Percentiles rank a stretch among this genome's conserved stretches.
These are phyloP conservation scores for Creontiades dilutus DNA, from an alignment of 2,888 invertebrate genomes.

Conservation along the genomic window DNA sequence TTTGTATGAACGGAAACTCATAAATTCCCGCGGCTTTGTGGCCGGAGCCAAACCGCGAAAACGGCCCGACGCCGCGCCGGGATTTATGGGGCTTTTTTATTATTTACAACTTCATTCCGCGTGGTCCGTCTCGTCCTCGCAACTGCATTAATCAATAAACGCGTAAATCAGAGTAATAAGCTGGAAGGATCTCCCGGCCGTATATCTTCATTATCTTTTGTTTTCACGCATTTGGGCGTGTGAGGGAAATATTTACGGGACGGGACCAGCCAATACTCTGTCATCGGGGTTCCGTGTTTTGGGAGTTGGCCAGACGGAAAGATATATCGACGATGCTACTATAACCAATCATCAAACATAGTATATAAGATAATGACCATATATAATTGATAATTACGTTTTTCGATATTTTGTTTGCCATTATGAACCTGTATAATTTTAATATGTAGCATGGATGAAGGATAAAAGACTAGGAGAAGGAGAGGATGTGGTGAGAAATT, in stretches of 20 bases:
- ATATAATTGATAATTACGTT: no score
- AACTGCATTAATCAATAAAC: conserved; percentile 7
- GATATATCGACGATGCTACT: no score
- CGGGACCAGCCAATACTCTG: neutral
- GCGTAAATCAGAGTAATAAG: conserved; percentile 15
- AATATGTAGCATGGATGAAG: no score
- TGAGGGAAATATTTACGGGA: neutral
- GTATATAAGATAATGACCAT: no score
- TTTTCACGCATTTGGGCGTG: conserved; percentile 20
- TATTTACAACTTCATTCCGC: conserved; percentile 7
- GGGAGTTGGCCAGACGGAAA: neutral
- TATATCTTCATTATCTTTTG: conserved; percentile 41
- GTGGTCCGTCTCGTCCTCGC: neutral
- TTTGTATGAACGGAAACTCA: conserved; percentile 51
- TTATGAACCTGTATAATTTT: no score
- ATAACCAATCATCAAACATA: no score
- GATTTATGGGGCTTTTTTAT: neutral
- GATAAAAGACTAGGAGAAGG: no score
- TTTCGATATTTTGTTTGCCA: no score
- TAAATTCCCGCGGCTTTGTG: conserved; percentile 27
- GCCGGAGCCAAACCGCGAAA: conserved; percentile 43
- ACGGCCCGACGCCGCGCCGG: neutral
- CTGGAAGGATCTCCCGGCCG: neutral
- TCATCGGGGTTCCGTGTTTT: neutral
- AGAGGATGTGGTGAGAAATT: no score